Percentiles rank a stretch among this genome's conserved stretches.
phyloP scores from a whole-genome alignment of 2,888 invertebrate genomes.

The Carcina quercana region DNA sequence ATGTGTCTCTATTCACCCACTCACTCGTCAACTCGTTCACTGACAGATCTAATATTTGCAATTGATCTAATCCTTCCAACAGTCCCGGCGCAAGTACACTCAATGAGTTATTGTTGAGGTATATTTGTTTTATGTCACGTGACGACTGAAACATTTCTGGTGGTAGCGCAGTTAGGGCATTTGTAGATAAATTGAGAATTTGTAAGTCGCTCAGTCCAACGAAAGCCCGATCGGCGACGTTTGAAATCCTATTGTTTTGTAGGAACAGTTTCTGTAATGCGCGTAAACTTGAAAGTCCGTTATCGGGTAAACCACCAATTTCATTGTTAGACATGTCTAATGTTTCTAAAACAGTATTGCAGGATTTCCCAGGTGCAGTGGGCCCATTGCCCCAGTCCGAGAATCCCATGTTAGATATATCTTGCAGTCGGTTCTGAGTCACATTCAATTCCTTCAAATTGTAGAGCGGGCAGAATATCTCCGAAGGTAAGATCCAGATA shows the following conservation, averaged over 20 bases:
- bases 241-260: conserved; percentile 84
- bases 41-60: conserved; percentile 83
- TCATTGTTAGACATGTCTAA: conserved; percentile 85
- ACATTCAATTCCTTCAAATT: conserved; percentile 81
- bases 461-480: conserved; percentile 82
- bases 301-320: conserved; percentile 80
- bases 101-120: conserved; percentile 85
- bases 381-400: conserved; percentile 82
- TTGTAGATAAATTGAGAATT: conserved; percentile 85
- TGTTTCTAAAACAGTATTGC: conserved; percentile 79
- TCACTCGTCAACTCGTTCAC: conserved; percentile 84
- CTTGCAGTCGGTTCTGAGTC: conserved; percentile 85
- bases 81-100: conserved; percentile 84
- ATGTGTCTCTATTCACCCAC: conserved; percentile 85
- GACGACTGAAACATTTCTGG: conserved; percentile 85
- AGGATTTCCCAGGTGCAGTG: conserved; percentile 78
- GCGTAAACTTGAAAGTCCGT: conserved; percentile 80
- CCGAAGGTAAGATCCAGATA: conserved; percentile 83
- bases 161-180: conserved; percentile 84
- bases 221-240: conserved; percentile 83
- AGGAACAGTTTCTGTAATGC: conserved; percentile 81
- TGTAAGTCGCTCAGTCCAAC: conserved; percentile 80
- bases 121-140: conserved; percentile 81
- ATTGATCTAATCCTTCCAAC: conserved; percentile 81
- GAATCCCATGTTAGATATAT: conserved; percentile 83